Conservation (phyloP, 1,140 invertebrate species). For the Nilaparvata lugens region DNA sequence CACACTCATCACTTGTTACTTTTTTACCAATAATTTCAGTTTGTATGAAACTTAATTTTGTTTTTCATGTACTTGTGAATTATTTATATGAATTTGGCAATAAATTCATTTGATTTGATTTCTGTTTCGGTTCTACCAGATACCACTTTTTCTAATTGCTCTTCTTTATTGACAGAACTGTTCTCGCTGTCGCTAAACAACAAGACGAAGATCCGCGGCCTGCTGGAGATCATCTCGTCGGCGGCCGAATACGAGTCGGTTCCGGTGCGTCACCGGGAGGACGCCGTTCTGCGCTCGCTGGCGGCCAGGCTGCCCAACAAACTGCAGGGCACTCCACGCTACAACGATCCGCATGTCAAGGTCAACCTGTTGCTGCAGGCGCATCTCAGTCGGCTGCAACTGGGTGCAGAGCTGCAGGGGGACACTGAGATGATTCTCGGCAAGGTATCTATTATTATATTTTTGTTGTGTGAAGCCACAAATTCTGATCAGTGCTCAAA, state of each 20-base stretch:
- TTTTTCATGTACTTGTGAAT: no score
- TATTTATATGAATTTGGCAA: no score
- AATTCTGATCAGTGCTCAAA: no score
- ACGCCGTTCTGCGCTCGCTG: conserved; percentile 75
- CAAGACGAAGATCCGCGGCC: conserved; percentile 94
- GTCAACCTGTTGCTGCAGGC: conserved; percentile 93
- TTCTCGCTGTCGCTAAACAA: conserved; percentile 94
- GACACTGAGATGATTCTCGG: conserved; percentile 88
- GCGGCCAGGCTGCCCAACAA: conserved; percentile 71
- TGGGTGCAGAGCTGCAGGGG: conserved; percentile 92
- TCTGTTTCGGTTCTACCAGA: no score
- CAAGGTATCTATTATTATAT: conserved; percentile 43
- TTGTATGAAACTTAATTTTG: no score
- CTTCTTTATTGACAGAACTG: conserved; percentile 56
- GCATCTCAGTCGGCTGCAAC: conserved; percentile 86
- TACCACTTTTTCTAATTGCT: no score
- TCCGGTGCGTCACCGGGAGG: conserved; percentile 91
- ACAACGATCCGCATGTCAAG: conserved; percentile 96
- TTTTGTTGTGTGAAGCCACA: no score
- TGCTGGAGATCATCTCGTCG: conserved; percentile 96
- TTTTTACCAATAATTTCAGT: no score
- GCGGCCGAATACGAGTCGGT: conserved; percentile 95
- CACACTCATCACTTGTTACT: no score
- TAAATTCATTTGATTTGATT: no score
- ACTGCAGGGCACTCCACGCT: conserved; percentile 55